phyloP scores from a whole-genome alignment of 2,888 invertebrate genomes.

The Heliconius aoede region DNA sequence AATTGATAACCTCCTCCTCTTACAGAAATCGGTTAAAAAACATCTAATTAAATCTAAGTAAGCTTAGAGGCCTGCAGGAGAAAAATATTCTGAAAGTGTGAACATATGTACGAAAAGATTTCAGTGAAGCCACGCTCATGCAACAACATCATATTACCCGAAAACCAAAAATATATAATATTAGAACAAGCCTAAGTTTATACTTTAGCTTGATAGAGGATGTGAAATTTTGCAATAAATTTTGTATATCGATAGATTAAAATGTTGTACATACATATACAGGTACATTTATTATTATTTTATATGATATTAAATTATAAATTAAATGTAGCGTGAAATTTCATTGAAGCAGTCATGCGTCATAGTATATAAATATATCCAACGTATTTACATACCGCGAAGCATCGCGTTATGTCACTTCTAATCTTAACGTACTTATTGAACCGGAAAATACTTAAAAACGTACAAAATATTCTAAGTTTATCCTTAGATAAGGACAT shows the following conservation, averaged over 20 bases:
- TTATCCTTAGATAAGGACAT: conserved; percentile 7
- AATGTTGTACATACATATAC: background rate
- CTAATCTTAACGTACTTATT: conserved; percentile 56
- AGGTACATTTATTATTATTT: background rate
- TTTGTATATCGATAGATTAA: background rate
- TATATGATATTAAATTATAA: conserved; percentile 12
- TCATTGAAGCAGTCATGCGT: conserved; percentile 52
- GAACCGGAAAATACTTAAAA: conserved; percentile 53
- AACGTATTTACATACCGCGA: conserved; percentile 43
- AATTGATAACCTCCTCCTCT: too few species aligned
- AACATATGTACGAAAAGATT: background rate
- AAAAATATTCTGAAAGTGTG: background rate
- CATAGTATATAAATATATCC: conserved; percentile 54
- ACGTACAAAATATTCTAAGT: conserved; percentile 25
- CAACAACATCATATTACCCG: background rate
- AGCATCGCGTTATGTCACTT: conserved; percentile 61
- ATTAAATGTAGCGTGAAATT: conserved; percentile 30
- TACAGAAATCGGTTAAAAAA: background rate
- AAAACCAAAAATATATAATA: background rate
- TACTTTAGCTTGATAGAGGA: background rate
- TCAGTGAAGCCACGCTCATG: background rate
- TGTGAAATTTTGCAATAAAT: background rate
- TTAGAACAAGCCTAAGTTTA: background rate
- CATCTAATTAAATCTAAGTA: too few species aligned
- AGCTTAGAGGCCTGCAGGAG: background rate